Base-by-base conservation (phyloP, 2,113 vertebrate species). In the Entelurus aequoreus region DNA sequence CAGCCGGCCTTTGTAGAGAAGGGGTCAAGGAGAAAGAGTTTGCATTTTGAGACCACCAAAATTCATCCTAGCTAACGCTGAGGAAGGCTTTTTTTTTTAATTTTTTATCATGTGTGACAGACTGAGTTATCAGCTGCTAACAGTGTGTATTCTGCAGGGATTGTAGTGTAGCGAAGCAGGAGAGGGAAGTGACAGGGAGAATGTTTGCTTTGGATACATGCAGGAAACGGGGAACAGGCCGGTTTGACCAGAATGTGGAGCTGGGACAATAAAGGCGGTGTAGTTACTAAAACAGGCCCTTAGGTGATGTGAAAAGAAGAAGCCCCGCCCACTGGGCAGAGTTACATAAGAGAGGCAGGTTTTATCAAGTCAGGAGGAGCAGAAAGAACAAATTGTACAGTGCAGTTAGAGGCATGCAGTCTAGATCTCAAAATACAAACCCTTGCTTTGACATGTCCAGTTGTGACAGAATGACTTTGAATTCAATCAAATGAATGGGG, bases 341-440 rank as follows among this genome's bases (percentile, higher is more conserved):
- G 16, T 57, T 57, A 44, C 11, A 44, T 44, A 57, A 57, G 19
- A 44, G 6, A n/a, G 5, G 54, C 54, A 13, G 8, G 12, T 28
- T 52, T 52, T 6, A 15, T n/a, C 49, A 51, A 51, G 14, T 11
- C 49, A n/a, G 49, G 16, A 51, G 49, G 15, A 7, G 16, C 49
- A n/a, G 49, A 9, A 28, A 35, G 28, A 53, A 35, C 28, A 28
- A 28, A 2, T 28, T 28, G 28, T 28, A 28, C 28, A 28, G 28
- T 54, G 5, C 14, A 15, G 53, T 42, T 9, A 38, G 61, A n/a
- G 15, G 38, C 37, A 55, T 58, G 60, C 62, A 60, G 12, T 60
- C 35, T 14, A 7, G 55, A 74, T 72, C 77, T 86, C 87, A 88
- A 86, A 91, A 90, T 85, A 79, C 90, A 89, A 88, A 89, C 76